Evolutionary conservation across 2,797 vertebrate species (phyloP).

Genomic region (Meriones psammophilus): DNA sequence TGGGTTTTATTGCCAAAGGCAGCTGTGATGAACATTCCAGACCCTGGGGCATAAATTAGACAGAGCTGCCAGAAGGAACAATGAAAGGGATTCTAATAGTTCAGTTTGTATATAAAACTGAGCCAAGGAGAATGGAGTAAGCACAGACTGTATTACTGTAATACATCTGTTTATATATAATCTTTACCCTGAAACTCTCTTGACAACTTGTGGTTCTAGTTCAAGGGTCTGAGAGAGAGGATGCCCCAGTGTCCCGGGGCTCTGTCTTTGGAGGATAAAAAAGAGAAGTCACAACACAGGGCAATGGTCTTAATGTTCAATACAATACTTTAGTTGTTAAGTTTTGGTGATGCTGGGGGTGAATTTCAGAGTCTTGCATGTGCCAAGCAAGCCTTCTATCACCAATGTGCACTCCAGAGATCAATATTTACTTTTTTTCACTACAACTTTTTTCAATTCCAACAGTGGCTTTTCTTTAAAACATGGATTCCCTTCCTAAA

Average conservation of each 20-base stretch:
- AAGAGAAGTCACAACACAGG: background rate
- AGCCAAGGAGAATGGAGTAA: conserved; percentile 77
- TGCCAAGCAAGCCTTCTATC: background rate
- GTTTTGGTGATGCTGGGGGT: background rate
- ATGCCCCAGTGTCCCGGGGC: conserved; percentile 11
- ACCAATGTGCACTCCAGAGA: background rate
- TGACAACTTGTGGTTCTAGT: conserved; percentile 38
- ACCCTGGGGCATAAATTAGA: conserved; percentile 71
- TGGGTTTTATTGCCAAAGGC: conserved; percentile 77
- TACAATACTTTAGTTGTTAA: conserved; percentile 23
- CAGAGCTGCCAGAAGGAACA: conserved; percentile 80
- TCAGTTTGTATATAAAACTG: conserved; percentile 77
- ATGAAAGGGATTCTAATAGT: conserved; percentile 74
- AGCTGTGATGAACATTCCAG: conserved; percentile 80
- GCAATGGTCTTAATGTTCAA: conserved; percentile 23
- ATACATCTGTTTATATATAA: conserved; percentile 76
- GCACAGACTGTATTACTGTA: conserved; percentile 69
- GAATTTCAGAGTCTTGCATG: background rate
- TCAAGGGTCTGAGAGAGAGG: conserved; percentile 26
- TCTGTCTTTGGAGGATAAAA: conserved; percentile 41
- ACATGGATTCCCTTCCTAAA: conserved; percentile 13
- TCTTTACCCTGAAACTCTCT: conserved; percentile 70
- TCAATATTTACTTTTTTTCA: background rate
- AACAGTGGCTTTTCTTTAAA: conserved; percentile 42
- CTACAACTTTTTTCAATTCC: conserved; percentile 18